phyloP scores from a whole-genome alignment of 1,140 invertebrate genomes.

The Drosophila nigrodunni region DNA sequence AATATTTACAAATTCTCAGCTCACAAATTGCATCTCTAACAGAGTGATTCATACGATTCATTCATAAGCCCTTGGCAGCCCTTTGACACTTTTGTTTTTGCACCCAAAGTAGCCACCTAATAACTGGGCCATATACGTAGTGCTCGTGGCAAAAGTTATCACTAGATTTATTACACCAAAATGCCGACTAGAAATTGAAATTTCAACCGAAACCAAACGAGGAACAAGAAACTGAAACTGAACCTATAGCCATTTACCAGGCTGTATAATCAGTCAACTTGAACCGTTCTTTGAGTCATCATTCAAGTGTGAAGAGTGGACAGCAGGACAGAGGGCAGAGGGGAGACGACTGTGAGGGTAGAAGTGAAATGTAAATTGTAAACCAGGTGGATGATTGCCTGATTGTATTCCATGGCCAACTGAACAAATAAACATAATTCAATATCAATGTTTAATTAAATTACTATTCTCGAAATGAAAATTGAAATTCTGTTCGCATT shows the following conservation, averaged over 20 bases:
- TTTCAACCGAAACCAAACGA: background rate
- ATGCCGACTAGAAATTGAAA: slow-evolving; percentile 11
- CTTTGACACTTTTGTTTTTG: background rate
- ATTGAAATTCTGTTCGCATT: slow-evolving; percentile 11
- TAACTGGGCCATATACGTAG: slow-evolving; percentile 8
- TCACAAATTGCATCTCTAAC: slow-evolving; percentile 25
- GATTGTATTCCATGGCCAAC: background rate
- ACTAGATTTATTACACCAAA: slow-evolving; percentile 57
- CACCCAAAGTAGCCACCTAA: background rate
- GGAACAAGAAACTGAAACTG: background rate
- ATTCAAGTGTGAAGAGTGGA: background rate
- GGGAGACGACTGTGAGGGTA: background rate
- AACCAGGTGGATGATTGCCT: slow-evolving; percentile 16
- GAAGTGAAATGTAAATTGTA: slow-evolving; percentile 14
- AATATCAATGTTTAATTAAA: slow-evolving; percentile 74
- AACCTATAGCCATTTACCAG: background rate
- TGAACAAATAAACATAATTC: slow-evolving; percentile 54
- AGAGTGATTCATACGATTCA: slow-evolving; percentile 4
- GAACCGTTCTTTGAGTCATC: slow-evolving; percentile 26
- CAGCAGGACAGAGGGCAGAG: background rate
- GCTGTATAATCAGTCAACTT: slow-evolving; percentile 47
- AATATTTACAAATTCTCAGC: background rate
- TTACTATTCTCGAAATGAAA: slow-evolving; percentile 7
- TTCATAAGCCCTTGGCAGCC: slow-evolving; percentile 2
- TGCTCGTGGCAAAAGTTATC: slow-evolving; percentile 48